Percentiles rank a stretch among this genome's conserved stretches.
phyloP scores from a whole-genome alignment of 1,140 invertebrate species.

The Pseudomyrmex pallidus region DNA sequence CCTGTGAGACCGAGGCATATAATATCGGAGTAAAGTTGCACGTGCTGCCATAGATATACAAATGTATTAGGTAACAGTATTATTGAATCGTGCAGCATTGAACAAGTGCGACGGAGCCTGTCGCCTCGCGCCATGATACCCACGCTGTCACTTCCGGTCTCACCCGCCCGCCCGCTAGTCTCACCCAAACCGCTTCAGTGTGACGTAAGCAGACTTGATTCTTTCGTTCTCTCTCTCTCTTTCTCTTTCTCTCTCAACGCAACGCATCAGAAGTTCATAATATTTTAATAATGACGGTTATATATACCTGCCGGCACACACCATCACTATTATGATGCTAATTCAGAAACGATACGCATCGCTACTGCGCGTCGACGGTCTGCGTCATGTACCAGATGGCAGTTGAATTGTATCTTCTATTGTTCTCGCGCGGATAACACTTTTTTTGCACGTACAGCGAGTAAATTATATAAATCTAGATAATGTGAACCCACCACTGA shows the following conservation, averaged over 20 bases:
- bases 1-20: neutral
- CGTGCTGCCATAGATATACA: slow-evolving; percentile 18
- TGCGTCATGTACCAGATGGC: slow-evolving; percentile 59
- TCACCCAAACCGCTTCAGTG: slow-evolving; percentile 13
- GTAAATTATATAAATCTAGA: slow-evolving; percentile 47
- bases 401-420: slow-evolving; percentile 44
- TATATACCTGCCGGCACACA: slow-evolving; percentile 4
- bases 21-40: slow-evolving; percentile 4
- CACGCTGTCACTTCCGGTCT: slow-evolving; percentile 57
- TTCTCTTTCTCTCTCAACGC: slow-evolving; percentile 27
- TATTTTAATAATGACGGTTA: slow-evolving; percentile 66
- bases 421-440: slow-evolving; percentile 56
- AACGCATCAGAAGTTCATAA: slow-evolving; percentile 61
- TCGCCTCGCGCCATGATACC: slow-evolving; percentile 56
- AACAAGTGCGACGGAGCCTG: slow-evolving; percentile 62
- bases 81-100: slow-evolving; percentile 62
- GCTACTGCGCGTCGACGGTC: slow-evolving; percentile 50
- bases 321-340: slow-evolving; percentile 54
- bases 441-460: slow-evolving; percentile 16
- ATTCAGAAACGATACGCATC: slow-evolving; percentile 58
- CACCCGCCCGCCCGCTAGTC: neutral
- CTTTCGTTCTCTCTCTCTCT: slow-evolving; percentile 25
- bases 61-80: slow-evolving; percentile 54
- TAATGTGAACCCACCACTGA: neutral
- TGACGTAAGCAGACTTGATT: slow-evolving; percentile 29